phyloP scores from a whole-genome alignment of 2,888 invertebrate species.

The Cantharis nigra region DNA sequence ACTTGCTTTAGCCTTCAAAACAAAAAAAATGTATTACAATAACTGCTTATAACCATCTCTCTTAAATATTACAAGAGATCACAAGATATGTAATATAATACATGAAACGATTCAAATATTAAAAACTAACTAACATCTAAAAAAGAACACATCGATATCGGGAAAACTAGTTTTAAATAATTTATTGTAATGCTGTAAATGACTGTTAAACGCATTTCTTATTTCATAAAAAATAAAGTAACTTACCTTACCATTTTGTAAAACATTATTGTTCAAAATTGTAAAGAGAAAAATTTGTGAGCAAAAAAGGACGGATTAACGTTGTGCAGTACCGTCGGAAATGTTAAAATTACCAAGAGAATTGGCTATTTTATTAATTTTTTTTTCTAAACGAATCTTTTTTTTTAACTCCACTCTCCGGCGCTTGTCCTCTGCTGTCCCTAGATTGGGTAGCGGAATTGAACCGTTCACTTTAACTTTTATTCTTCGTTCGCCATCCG shows the following conservation, averaged over 20 bases:
- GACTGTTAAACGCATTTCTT: not conserved
- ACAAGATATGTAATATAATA: not conserved
- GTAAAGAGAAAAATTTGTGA: not conserved
- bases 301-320: not conserved
- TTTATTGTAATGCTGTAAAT: not conserved
- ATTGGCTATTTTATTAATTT: not conserved
- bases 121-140: not conserved
- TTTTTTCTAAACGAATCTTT: not conserved
- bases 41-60: not conserved
- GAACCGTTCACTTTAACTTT: not conserved
- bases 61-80: not conserved
- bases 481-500: not conserved
- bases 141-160: not conserved
- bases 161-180: not conserved
- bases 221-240: not conserved
- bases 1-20: not conserved
- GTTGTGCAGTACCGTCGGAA: not conserved
- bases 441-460: not conserved
- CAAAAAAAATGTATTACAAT: not conserved
- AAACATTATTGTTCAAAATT: not conserved
- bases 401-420: not conserved
- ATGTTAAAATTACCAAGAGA: not conserved
- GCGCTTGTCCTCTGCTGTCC: not conserved
- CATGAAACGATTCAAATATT: not conserved
- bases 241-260: not conserved